Percentiles rank a stretch among this genome's conserved stretches.
Conservation (phyloP, 2,113 vertebrate genomes). For the Neomonachus schauinslandi region DNA sequence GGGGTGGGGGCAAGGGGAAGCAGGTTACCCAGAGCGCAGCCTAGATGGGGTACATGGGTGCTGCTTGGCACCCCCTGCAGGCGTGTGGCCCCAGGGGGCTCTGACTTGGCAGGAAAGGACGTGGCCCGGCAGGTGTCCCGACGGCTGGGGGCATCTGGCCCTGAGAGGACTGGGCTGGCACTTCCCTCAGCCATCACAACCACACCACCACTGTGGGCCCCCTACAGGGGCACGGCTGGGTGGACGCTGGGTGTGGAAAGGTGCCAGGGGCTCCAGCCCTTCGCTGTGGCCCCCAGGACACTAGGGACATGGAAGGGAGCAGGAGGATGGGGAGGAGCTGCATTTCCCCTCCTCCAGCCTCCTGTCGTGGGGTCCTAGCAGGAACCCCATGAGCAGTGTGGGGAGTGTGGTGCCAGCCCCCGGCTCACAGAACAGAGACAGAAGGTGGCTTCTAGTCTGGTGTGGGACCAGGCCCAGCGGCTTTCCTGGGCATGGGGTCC, state of each 20-base stretch:
- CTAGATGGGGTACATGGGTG: background rate
- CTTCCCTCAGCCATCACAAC: no score
- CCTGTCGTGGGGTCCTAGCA: background rate
- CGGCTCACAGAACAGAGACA: background rate
- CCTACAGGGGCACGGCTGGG: background rate
- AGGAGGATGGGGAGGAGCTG: rapidly evolving
- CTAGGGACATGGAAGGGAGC: background rate
- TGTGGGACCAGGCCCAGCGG: background rate
- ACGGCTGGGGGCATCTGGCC: background rate
- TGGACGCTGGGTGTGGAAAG: background rate
- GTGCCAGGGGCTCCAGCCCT: background rate
- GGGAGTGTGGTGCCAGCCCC: rapidly evolving
- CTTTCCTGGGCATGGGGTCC: background rate
- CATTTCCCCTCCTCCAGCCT: background rate
- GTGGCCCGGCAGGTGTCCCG: background rate
- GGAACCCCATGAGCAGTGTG: no score
- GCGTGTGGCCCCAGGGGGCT: background rate
- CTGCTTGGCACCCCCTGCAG: no score
- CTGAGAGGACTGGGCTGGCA: background rate
- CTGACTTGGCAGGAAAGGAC: background rate
- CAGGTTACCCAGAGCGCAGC: background rate
- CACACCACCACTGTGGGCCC: background rate
- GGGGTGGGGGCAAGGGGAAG: background rate
- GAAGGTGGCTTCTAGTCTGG: background rate
- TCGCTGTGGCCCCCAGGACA: background rate